Percentiles rank a stretch among this genome's conserved stretches.
These are phyloP conservation scores for Matsumurasca onukii DNA, from an alignment of 1,140 invertebrate species.

Conservation along the genomic window DNA sequence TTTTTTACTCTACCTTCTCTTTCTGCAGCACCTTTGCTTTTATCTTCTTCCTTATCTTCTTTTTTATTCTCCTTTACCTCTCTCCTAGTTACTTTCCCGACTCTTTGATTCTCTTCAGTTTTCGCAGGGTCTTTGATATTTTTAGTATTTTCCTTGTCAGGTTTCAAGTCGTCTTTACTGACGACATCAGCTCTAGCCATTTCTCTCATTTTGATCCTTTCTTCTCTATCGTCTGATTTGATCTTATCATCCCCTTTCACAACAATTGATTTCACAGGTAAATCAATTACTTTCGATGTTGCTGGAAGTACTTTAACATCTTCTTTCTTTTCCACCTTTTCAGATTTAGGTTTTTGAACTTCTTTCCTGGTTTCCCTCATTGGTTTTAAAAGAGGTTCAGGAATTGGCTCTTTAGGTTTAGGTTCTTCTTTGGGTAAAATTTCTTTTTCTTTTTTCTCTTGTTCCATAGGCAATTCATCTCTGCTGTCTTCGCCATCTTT, in stretches of 20 bases:
- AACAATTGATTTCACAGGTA: neutral
- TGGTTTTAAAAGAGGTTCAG: conserved; percentile 16
- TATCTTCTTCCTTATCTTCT: conserved; percentile 29
- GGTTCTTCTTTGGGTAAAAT: conserved; percentile 28
- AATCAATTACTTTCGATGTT: conserved; percentile 5
- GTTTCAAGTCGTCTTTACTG: conserved; percentile 11
- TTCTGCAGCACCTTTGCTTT: neutral
- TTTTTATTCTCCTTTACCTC: conserved; percentile 28
- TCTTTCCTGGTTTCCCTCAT: conserved; percentile 20
- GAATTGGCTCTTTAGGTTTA: conserved; percentile 8
- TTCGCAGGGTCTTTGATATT: conserved; percentile 22
- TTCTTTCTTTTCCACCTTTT: conserved; percentile 26
- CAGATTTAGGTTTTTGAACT: conserved; percentile 7
- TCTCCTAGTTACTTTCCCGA: conserved; percentile 29
- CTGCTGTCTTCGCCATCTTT: conserved; percentile 48
- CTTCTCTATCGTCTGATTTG: conserved; percentile 28
- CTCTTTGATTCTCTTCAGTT: conserved; percentile 24
- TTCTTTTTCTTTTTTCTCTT: conserved; percentile 32
- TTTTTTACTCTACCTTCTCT: conserved; percentile 8
- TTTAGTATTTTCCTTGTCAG: conserved; percentile 12
- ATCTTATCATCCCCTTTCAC: conserved; percentile 11
- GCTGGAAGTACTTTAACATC: conserved; percentile 11
- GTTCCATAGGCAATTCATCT: conserved; percentile 73
- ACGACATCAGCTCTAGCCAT: conserved; percentile 1
- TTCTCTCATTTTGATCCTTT: conserved; percentile 31